phyloP scores from a whole-genome alignment of 2,888 invertebrate species.

The Allygus modestus region DNA sequence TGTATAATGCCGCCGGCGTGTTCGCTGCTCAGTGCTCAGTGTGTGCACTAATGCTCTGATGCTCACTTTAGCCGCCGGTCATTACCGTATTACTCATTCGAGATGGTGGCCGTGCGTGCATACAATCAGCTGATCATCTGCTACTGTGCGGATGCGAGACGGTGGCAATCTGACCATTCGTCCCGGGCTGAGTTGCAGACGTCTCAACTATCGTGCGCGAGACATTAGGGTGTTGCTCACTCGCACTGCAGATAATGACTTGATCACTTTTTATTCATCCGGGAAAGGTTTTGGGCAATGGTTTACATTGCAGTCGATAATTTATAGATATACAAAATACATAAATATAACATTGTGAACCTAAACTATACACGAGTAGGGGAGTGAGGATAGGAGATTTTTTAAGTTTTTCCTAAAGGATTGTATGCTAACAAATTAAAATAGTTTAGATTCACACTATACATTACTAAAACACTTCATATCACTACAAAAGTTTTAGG shows the following conservation, averaged over 20 bases:
- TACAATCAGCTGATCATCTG: constrained; percentile 52
- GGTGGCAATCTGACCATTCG: constrained; percentile 52
- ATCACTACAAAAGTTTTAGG: too few species aligned
- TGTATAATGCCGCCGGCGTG: constrained; percentile 2
- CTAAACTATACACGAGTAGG: too few species aligned
- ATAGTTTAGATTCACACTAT: too few species aligned
- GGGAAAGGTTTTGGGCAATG: too few species aligned
- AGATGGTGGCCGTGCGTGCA: constrained; percentile 50
- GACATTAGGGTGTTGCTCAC: constrained; percentile 21
- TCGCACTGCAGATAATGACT: not conserved
- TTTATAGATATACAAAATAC: too few species aligned
- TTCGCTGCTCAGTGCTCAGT: not conserved
- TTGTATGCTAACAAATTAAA: too few species aligned
- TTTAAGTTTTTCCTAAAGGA: too few species aligned
- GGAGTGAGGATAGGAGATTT: too few species aligned
- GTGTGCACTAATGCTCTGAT: constrained; percentile 46
- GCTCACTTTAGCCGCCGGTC: constrained; percentile 44
- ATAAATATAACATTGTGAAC: too few species aligned
- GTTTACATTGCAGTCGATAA: too few species aligned
- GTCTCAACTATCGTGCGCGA: constrained; percentile 45
- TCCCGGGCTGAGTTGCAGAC: not conserved
- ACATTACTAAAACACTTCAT: too few species aligned
- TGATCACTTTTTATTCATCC: too few species aligned
- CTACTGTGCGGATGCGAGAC: constrained; percentile 12
- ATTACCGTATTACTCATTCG: constrained; percentile 55